Base-by-base conservation (phyloP, 2,113 vertebrate genomes). In the Nesogale talazaci region DNA sequence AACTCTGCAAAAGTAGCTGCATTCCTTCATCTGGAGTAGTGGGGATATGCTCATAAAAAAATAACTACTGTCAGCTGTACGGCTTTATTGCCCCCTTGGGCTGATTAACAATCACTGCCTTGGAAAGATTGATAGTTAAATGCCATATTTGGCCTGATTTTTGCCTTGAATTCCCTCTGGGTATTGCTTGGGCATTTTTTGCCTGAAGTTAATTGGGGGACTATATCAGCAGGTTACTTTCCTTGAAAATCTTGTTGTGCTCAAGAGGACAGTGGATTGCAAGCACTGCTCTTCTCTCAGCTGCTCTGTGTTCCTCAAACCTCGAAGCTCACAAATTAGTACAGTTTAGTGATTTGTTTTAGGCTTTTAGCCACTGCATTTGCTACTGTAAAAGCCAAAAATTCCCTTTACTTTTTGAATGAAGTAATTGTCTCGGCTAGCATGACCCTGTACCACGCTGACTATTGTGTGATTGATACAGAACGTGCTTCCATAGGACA, bases 361-460 rank as follows among this genome's bases (percentile, higher is more conserved):
- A 93, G 61, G 77, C 81, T 61, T 88, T 95, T 78, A 90, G 79
- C 90, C 88, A 52, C 25, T 70, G 76, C 40, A 90, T 88, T 92
- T 72, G 52, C 79, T 81, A 29, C 61, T 57, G 65, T 72, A 72
- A 88, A 78, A 80, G 88, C 78, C 65, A 90, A 83, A 52, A 88
- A 95, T 93, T 81, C n/a, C 40, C 89, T 90, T 25, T 82, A 80
- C 69, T 80, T 85, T 85, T 94, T 97, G 94, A 98, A 98, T 97
- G 97, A 14, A 2, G 89, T 94, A 27, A 90, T 96, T 98, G 97
- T 97, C 92, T 79, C 75, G 69, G 93, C 57, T 4, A 86, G 74
- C 94, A 72, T 88, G 94, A 97, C 72, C 94, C 96, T 87, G 25
- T 96, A 96, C 98, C 98, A 96, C 97, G 95, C 69, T 78, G 92